Percentiles rank a stretch among this genome's conserved stretches.
Evolutionary conservation across 2,888 invertebrate species (phyloP).

Genomic region (Gymnocheta viridis): DNA sequence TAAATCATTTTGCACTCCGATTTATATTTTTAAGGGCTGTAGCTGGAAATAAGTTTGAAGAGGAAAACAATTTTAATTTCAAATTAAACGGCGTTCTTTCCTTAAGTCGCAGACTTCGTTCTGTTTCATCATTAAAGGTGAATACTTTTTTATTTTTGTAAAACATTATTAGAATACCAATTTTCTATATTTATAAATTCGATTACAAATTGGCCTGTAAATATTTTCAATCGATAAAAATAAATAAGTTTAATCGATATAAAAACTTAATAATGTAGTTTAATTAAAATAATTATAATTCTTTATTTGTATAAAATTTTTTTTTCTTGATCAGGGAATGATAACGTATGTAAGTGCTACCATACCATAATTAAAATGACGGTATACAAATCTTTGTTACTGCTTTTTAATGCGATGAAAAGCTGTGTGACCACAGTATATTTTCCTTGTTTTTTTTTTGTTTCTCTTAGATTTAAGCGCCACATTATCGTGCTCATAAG

Average conservation of each 20-base stretch:
- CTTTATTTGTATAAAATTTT: conserved; percentile 56
- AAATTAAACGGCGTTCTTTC: too few relatives aligned
- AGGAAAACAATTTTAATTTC: too few relatives aligned
- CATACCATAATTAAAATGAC: conserved; percentile 46
- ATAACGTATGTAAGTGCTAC: conserved; percentile 39
- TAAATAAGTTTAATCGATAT: background rate
- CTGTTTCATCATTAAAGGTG: too few relatives aligned
- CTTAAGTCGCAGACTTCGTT: too few relatives aligned
- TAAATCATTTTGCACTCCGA: too few relatives aligned
- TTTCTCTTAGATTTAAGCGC: conserved; percentile 5
- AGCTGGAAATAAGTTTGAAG: too few relatives aligned
- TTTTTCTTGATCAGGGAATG: conserved; percentile 31
- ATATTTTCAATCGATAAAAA: too few relatives aligned
- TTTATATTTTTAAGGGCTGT: too few relatives aligned
- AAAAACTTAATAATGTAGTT: background rate
- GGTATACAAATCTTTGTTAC: conserved; percentile 42
- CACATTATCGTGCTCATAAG: conserved; percentile 3
- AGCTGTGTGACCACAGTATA: background rate
- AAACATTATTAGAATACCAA: too few relatives aligned
- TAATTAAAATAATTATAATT: conserved; percentile 52
- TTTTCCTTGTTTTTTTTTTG: background rate
- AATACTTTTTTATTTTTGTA: too few relatives aligned
- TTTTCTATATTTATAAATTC: too few relatives aligned
- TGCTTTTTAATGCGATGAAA: conserved; percentile 12
- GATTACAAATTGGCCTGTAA: too few relatives aligned